These are phyloP conservation scores for Syrmaticus mikado DNA, from an alignment of 2,113 vertebrate species.

Conservation along the genomic window DNA sequence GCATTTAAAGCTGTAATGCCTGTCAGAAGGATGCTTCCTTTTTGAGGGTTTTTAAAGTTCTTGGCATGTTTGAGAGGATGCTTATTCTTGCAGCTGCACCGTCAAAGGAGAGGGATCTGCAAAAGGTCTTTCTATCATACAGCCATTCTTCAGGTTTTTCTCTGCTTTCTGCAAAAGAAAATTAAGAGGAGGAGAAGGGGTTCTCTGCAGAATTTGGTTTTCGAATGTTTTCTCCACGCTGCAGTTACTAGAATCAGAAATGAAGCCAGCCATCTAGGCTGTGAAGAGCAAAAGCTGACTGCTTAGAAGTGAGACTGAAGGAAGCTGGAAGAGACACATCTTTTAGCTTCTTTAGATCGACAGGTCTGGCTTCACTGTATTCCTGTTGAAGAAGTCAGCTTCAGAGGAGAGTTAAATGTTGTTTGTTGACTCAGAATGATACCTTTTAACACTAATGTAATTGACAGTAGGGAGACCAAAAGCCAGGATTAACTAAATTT, in stretches of 20 bases:
- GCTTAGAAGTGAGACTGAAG: too few relatives aligned
- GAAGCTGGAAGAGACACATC: too few relatives aligned
- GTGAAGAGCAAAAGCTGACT: not conserved
- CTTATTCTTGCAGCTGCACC: not conserved
- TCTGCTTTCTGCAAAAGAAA: not conserved
- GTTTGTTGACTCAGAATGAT: too few relatives aligned
- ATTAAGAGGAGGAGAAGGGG: not conserved
- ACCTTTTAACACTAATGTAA: too few relatives aligned
- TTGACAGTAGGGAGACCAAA: too few relatives aligned
- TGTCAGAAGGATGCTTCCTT: not conserved
- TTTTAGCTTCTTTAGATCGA: too few relatives aligned
- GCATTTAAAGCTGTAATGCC: not conserved
- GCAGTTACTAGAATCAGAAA: not conserved
- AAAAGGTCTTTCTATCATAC: not conserved
- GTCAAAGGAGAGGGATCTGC: not conserved
- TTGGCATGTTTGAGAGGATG: not conserved
- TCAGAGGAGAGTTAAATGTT: too few relatives aligned
- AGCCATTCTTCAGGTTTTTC: not conserved
- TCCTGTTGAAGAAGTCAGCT: too few relatives aligned
- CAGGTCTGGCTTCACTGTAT: too few relatives aligned
- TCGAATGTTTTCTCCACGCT: not conserved
- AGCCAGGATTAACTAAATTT: too few relatives aligned
- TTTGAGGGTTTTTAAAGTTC: not conserved
- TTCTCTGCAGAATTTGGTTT: not conserved
- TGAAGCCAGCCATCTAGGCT: not conserved